Conservation (phyloP, 2,888 invertebrate species). For the Antheraea yamamai region DNA sequence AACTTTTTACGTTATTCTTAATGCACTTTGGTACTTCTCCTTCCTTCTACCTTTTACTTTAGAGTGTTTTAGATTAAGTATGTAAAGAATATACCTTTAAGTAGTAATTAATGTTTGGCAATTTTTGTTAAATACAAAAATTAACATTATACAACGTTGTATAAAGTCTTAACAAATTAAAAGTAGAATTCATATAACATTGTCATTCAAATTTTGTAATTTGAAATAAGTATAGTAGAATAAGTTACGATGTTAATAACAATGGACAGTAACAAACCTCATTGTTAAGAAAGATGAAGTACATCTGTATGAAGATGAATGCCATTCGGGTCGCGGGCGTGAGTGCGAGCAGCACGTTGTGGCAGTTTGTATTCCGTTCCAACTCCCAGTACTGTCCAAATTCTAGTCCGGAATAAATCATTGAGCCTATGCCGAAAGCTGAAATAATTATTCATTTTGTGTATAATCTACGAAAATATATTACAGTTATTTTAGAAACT, state of each 20-base stretch:
- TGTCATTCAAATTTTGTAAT: not conserved
- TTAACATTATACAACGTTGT: not conserved
- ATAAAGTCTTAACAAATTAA: not conserved
- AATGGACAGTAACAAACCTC: slow-evolving; percentile 83
- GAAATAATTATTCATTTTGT: slow-evolving; percentile 7
- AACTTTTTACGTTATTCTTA: too few relatives aligned
- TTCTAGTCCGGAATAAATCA: slow-evolving; percentile 97
- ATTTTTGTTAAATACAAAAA: not conserved
- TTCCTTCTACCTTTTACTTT: too few relatives aligned
- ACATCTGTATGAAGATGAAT: slow-evolving; percentile 98
- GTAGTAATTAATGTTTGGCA: too few relatives aligned
- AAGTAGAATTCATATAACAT: not conserved
- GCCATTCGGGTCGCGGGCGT: slow-evolving; percentile 96
- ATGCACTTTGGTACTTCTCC: too few relatives aligned
- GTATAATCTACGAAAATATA: not conserved
- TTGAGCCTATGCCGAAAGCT: slow-evolving; percentile 98
- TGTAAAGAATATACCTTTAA: too few relatives aligned
- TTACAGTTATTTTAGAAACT: too few relatives aligned
- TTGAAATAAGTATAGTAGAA: not conserved
- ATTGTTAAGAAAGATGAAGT: slow-evolving; percentile 98
- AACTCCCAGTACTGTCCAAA: slow-evolving; percentile 97
- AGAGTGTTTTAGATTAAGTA: too few relatives aligned
- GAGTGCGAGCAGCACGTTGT: slow-evolving; percentile 93
- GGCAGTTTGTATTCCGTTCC: slow-evolving; percentile 94
- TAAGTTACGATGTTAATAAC: not conserved